Conservation (phyloP, 2,113 vertebrate genomes). For the Ctenodactylus gundi region DNA sequence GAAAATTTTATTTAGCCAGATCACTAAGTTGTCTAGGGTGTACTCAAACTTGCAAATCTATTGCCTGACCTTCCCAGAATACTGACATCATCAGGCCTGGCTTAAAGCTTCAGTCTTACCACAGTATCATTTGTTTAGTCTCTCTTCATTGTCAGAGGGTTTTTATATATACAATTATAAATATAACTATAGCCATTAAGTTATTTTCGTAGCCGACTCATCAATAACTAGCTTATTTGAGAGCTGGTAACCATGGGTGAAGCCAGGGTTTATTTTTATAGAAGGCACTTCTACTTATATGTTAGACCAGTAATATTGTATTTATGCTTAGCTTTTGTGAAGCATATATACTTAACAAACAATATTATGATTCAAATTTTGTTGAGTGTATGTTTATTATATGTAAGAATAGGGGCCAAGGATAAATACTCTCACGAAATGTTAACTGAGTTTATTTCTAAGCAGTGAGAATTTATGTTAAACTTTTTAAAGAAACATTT, state of each 20-base stretch:
- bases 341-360: conserved; percentile 25
- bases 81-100: neutral
- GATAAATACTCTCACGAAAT: neutral
- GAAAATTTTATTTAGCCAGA: neutral
- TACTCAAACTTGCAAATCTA: neutral
- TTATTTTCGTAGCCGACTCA: neutral
- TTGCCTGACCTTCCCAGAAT: neutral
- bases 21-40: neutral
- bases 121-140: neutral
- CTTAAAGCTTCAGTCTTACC: neutral
- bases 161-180: neutral
- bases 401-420: neutral
- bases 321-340: neutral
- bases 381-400: neutral
- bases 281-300: neutral
- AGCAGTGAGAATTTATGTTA: neutral
- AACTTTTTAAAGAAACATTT: neutral
- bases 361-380: neutral
- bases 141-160: neutral
- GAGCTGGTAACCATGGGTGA: neutral
- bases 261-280: conserved; percentile 29
- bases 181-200: conserved; percentile 16
- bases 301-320: neutral
- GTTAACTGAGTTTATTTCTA: neutral
- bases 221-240: conserved; percentile 19